Percentiles rank a stretch among this genome's conserved stretches.
Evolutionary conservation across 2,888 invertebrate species (phyloP).

Genomic region (Aporophyla nigra): DNA sequence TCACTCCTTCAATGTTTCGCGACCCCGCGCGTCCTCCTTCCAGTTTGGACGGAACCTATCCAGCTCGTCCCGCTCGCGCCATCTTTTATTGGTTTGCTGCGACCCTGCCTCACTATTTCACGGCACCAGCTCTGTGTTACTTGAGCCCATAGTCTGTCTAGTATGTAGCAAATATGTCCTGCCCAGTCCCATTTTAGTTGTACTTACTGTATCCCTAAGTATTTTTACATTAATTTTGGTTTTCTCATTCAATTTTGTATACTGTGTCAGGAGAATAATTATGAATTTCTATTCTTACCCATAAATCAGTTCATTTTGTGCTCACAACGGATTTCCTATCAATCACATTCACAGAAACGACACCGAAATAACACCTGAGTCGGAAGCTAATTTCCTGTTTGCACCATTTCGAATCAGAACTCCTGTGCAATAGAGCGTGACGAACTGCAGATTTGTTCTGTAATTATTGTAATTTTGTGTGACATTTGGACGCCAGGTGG

Average conservation of each 20-base stretch:
- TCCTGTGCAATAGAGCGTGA: conserved; percentile 72
- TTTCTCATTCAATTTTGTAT: not conserved
- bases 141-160: no score
- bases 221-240: no score
- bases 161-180: no score
- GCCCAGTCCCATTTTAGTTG: no score
- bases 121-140: no score
- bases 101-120: no score
- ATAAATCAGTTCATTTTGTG: not conserved
- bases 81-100: no score
- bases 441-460: conserved; percentile 77
- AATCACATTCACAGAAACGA: conserved; percentile 27
- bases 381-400: conserved; percentile 79
- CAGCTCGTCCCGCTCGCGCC: no score
- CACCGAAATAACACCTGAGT: conserved; percentile 58
- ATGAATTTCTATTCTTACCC: not conserved
- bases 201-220: no score
- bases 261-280: not conserved
- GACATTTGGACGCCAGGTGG: conserved; percentile 70
- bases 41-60: no score
- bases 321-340: conserved; percentile 34
- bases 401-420: conserved; percentile 65
- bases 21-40: no score
- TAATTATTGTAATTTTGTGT: conserved; percentile 73
- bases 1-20: no score